Base-by-base conservation (phyloP, 2,113 vertebrate genomes). In the Alosa alosa region DNA sequence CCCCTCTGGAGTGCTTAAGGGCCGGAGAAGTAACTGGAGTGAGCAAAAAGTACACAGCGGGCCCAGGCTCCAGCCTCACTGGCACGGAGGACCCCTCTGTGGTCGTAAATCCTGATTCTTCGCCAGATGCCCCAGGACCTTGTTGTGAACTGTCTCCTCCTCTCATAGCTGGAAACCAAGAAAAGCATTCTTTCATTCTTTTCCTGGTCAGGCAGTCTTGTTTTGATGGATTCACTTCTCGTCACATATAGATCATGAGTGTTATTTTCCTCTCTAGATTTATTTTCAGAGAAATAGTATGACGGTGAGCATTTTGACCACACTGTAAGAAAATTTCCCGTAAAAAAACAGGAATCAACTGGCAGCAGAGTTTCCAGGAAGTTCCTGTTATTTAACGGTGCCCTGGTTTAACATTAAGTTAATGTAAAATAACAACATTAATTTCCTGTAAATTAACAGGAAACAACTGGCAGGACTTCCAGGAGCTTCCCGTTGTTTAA, bases 161-260 rank as follows among this genome's bases (percentile, higher is more conserved):
- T 36, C 25, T 72, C 85, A 86, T 91, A 86, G 82, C 85, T 89
- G 87, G 84, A 89, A 49, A 81, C 72, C 84, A 50, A 46, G 55
- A 83, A 87, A 88, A 84, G 31, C 88, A 91, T 90, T 89, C 87
- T 50, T 57, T 49, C 88, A 91, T 90, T 89, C 88, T 50, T 57
- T 49, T 39, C 50, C 68, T 45, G 17, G 5, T n/a, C 57, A 64
- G 57, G 1, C 57, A 64, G 57, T 25, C 57, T n/a, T n/a, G 5
- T 36, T 72, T 72, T 31, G 64, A 72, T 36, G 64, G 64, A 72
- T 72, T 72, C 64, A 36, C 64, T 31, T 31, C 8, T 72, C 25
- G 64, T 6, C 64, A 72, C 7, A 64, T 64, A 22, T 64, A 64
- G 4, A 64, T 64, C 60, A n/a, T 22, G 18, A n/a, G 60, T 72